A percentile compares a stretch with the other conserved stretches of the same genome.
Conservation (phyloP, 1,140 invertebrate species). For the Heliconius melpomene region DNA sequence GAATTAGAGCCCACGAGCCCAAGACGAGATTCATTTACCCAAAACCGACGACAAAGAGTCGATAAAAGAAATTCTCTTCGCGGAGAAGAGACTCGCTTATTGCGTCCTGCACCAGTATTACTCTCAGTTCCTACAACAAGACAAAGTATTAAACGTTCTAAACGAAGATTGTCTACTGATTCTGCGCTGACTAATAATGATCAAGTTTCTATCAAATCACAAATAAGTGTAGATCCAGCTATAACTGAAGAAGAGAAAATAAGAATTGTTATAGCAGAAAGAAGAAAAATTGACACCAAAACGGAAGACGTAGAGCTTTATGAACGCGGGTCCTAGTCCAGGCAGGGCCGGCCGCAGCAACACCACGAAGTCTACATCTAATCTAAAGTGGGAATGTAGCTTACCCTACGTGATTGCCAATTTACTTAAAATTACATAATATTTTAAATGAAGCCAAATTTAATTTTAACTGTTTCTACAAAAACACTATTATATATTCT, state of each 20-base stretch:
- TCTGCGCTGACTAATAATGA: conserved; percentile 56
- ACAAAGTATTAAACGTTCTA: conserved; percentile 58
- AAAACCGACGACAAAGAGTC: conserved; percentile 66
- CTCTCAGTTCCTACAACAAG: conserved; percentile 65
- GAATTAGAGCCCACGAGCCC: conserved; percentile 70
- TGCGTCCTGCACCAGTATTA: conserved; percentile 62
- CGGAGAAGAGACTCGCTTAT: conserved; percentile 68
- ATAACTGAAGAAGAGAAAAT: conserved; percentile 77
- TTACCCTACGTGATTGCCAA: conserved; percentile 26
- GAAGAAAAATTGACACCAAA: conserved; percentile 75
- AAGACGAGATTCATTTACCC: conserved; percentile 63
- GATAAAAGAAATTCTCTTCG: conserved; percentile 71
- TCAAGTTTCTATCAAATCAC: conserved; percentile 50
- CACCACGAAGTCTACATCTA: conserved; percentile 79
- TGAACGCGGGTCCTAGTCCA: conserved; percentile 77
- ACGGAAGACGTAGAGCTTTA: conserved; percentile 71
- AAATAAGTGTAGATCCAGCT: conserved; percentile 55
- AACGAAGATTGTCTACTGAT: conserved; percentile 63
- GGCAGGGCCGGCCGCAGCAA: conserved; percentile 76
- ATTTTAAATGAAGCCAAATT: not conserved
- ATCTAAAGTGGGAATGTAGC: conserved; percentile 38
- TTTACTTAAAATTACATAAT: not conserved
- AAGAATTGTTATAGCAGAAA: conserved; percentile 77
- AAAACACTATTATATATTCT: no score
- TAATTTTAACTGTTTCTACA: not conserved